phyloP scores from a whole-genome alignment of 2,888 invertebrate genomes.

The Gymnosoma rotundatum region DNA sequence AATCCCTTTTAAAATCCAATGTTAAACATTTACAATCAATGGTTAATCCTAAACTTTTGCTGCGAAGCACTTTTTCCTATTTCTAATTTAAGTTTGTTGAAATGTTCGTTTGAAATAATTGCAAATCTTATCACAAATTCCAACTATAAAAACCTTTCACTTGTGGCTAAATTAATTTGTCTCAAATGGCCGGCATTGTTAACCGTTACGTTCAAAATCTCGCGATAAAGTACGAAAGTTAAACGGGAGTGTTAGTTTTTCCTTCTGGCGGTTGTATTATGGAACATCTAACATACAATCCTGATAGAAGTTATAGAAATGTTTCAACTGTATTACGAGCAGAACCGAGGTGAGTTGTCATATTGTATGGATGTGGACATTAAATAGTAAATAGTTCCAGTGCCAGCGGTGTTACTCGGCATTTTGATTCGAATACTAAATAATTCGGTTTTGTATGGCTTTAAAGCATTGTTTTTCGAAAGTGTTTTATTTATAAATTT shows the following conservation, averaged over 20 bases:
- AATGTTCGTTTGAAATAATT: constrained; percentile 37
- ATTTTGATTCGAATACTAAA: no score
- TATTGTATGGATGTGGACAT: not conserved
- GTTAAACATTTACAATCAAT: constrained; percentile 45
- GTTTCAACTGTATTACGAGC: constrained; percentile 76
- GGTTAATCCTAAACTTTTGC: constrained; percentile 47
- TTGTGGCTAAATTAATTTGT: constrained; percentile 36
- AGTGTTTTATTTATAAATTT: no score
- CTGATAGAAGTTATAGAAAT: constrained; percentile 72
- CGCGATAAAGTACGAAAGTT: not conserved
- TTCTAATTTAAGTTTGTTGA: not conserved
- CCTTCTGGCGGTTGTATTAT: constrained; percentile 42
- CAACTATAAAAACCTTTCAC: constrained; percentile 56
- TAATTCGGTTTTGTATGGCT: no score
- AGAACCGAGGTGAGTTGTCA: constrained; percentile 73
- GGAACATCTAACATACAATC: constrained; percentile 50
- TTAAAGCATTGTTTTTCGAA: no score
- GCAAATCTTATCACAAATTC: constrained; percentile 48
- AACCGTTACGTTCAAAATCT: constrained; percentile 26
- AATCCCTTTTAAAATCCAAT: constrained; percentile 62
- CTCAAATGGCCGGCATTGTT: constrained; percentile 47
- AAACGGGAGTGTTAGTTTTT: constrained; percentile 28
- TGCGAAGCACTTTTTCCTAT: constrained; percentile 11
- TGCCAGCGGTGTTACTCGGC: no score
- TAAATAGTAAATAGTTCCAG: no score